Percentiles rank a stretch among this genome's conserved stretches.
These are phyloP conservation scores for Zenarchopterus dispar DNA, from an alignment of 2,797 vertebrate species.

Conservation along the genomic window DNA sequence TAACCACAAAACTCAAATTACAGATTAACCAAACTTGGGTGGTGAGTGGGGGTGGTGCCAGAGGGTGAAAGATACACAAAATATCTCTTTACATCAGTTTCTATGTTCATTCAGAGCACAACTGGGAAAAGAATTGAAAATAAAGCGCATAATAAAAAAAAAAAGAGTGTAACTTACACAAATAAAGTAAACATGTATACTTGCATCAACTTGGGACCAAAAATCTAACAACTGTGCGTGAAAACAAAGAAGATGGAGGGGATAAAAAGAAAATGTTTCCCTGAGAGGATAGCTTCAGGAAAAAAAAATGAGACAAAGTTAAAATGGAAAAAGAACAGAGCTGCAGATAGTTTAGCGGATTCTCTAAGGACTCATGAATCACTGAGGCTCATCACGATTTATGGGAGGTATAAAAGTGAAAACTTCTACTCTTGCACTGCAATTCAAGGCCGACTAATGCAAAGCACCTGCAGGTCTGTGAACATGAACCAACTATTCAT, in stretches of 20 bases:
- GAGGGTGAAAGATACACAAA: background rate
- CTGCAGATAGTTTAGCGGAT: conserved; percentile 40
- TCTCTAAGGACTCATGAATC: conserved; percentile 48
- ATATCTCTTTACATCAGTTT: background rate
- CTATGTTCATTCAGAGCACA: conserved; percentile 8
- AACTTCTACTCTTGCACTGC: conserved; percentile 23
- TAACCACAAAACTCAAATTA: conserved; percentile 6
- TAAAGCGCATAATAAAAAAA: conserved; percentile 5
- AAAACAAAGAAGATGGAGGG: conserved; percentile 19
- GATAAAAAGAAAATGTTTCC: background rate
- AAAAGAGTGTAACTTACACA: conserved; percentile 7
- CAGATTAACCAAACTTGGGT: background rate
- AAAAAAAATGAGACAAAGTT: conserved; percentile 10
- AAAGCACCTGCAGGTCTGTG: conserved; percentile 53
- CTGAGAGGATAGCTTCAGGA: conserved; percentile 25
- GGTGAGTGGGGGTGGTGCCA: background rate
- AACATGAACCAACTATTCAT: conserved; percentile 9
- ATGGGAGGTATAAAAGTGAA: conserved; percentile 32
- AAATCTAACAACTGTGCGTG: conserved; percentile 23
- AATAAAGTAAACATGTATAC: conserved; percentile 33
- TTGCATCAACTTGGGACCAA: conserved; percentile 28
- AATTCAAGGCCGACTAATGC: conserved; percentile 40
- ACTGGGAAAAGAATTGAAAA: background rate
- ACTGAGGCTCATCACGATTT: conserved; percentile 44
- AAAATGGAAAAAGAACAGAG: conserved; percentile 46